A percentile compares a stretch with the other conserved stretches of the same genome.
Conservation (phyloP, 2,113 vertebrate species). For the Lagopus muta region DNA sequence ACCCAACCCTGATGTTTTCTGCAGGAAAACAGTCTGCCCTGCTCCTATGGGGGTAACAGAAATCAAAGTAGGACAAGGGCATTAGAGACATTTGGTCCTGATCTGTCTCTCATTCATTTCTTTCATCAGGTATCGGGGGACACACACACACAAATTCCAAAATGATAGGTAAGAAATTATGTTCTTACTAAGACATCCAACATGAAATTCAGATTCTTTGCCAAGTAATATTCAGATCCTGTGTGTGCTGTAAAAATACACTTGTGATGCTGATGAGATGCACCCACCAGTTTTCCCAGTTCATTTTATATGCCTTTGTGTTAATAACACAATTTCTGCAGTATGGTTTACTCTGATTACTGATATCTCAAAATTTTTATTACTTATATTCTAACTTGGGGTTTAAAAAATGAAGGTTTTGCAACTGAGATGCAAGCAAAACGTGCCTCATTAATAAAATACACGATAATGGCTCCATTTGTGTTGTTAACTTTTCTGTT, state of each 20-base stretch:
- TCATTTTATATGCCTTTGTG: background rate
- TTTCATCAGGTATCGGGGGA: background rate
- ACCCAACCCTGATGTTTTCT: background rate
- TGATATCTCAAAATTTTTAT: background rate
- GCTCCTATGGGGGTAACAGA: background rate
- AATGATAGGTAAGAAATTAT: background rate
- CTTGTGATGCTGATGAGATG: background rate
- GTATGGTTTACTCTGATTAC: background rate
- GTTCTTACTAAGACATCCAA: background rate
- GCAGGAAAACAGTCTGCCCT: background rate
- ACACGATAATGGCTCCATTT: conserved; percentile 36
- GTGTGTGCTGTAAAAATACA: background rate
- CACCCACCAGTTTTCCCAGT: background rate
- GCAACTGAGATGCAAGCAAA: conserved; percentile 13
- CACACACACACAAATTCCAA: background rate
- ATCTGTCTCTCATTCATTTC: background rate
- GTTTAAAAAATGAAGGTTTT: background rate
- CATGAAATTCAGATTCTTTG: background rate
- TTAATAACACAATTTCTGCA: background rate
- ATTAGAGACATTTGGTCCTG: background rate
- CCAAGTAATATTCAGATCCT: background rate
- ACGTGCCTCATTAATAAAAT: conserved; percentile 56
- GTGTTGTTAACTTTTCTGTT: conserved; percentile 37
- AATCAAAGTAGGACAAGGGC: background rate
- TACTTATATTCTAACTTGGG: background rate